Evolutionary conservation across 1,140 invertebrate genomes (phyloP), one percentile per base, ranked within the genome.

Genomic region (Cardiocondyla obscurior): DNA sequence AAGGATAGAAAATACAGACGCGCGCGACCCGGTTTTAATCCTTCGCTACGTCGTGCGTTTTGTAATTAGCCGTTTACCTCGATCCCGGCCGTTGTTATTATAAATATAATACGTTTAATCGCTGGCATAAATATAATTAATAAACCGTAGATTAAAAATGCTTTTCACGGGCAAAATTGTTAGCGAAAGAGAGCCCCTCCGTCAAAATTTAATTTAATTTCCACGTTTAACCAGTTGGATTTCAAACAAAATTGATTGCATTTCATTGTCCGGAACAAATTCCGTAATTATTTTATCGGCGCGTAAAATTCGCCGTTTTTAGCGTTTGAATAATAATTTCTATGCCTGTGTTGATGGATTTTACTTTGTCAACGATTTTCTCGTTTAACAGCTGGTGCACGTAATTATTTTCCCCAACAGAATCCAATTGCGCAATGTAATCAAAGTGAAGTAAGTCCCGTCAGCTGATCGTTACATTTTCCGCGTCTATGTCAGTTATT

Each of bases 161-260:
- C 14, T 69, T 53, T 67, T n/a, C 42, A 19, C 12, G n/a, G n/a
- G 22, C 12, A 12, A 67, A 42, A 42, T 53, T 79, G 22, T 42
- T 16, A 8, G 16, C 33, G 1, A 53, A 53, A 53, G 19, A 51
- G 25, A n/a, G n/a, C n/a, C 14, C 30, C 25, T 39, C 30, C 30
- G 25, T 42, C n/a, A 46, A 12, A 77, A 28, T 67, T 51, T 28
- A 53, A 36, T 55, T 53, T 19, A n/a, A 12, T 77, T 51, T 10
- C 14, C 39, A 5, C 46, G 5, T 10, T 39, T 28, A 22, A 65
- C 46, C 46, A 67, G 67, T 39, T 69, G 8, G 53, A 79, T 79
- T 67, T 79, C 36, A 55, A 76, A 49, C 30, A 49, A 64, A 49
- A 5, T n/a, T 53, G 7, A 74, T 74, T 74, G 7, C 36, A 69